Base-by-base conservation (phyloP, 2,797 vertebrate species). In the Phoebastria nigripes region DNA sequence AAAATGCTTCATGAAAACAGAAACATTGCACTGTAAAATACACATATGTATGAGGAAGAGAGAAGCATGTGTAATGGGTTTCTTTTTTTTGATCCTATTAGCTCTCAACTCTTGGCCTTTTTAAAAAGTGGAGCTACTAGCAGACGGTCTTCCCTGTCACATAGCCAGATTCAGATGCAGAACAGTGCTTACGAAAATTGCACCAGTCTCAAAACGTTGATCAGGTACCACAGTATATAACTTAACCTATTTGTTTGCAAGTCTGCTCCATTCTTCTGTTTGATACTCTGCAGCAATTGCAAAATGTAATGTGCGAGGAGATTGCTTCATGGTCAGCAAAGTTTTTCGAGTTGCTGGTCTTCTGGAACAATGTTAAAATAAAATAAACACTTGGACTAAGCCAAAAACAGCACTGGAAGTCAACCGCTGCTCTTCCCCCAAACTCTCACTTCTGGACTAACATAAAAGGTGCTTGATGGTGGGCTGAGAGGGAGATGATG, bases 241-340 rank as follows among this genome's bases (percentile, higher is more conserved):
- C 41, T 21, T 39, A 4, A 49, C 15, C 18, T 42, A 1, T 9
- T 77, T n/a, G 7, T 76, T 78, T 42, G n/a, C 31, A 52, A 14
- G 6, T 70, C 37, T 59, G 9, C 49, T 74, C 13, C 22, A 2
- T 79, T 9, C 55, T 62, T 0, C 46, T 9, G 8, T 39, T 73
- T 6, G 25, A 55, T 35, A 14, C 18, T 42, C 46, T 89, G 73
- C 42, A 73, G 66, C 28, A 52, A 8, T 9, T 66, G 51, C 35
- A 51, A 54, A 65, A 28, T 7, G 17, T 6, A 21, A 2, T 0
- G 0, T n/a, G 22, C n/a, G n/a, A 13, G 21, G 73, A 15, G 12
- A 8, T 47, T 42, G 35, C 62, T 65, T 29, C 5, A 1, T 29
- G 35, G 51, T 46, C 87, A 47, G 33, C 14, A 11, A 16, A 41